A percentile compares a stretch with the other conserved stretches of the same genome.
These are phyloP conservation scores for Carpatolechia fugitivella DNA, from an alignment of 2,888 invertebrate species.

Conservation along the genomic window DNA sequence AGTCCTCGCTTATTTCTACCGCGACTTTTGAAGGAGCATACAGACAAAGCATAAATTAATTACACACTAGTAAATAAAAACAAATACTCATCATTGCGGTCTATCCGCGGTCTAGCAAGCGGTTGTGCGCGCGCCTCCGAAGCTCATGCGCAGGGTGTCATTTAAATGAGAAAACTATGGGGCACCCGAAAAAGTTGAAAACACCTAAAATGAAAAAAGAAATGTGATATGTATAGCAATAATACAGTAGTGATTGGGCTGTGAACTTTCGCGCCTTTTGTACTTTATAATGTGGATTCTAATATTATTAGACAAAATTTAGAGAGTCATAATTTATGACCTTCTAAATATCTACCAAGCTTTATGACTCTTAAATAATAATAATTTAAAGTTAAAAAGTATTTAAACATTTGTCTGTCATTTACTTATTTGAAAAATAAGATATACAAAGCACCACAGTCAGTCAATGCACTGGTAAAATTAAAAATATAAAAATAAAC, in stretches of 20 bases:
- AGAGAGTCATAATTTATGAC: too few species aligned
- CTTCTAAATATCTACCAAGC: too few species aligned
- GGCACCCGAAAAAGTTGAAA: conserved; percentile 80
- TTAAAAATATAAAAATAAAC: too few species aligned
- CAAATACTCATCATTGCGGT: conserved; percentile 78
- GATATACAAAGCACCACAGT: too few species aligned
- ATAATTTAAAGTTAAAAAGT: too few species aligned
- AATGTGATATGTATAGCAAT: conserved; percentile 68
- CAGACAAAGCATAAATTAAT: conserved; percentile 1
- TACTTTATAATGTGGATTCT: not conserved
- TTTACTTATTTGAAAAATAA: too few species aligned
- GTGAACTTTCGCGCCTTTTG: conserved; percentile 46
- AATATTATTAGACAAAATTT: too few species aligned
- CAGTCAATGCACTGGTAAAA: too few species aligned
- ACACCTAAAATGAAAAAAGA: conserved; percentile 79
- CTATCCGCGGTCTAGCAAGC: conserved; percentile 72
- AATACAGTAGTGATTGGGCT: conserved; percentile 29
- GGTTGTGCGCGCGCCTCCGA: conserved; percentile 56
- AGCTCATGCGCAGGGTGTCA: conserved; percentile 70
- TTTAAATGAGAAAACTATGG: conserved; percentile 79
- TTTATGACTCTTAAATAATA: too few species aligned
- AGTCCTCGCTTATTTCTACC: not conserved
- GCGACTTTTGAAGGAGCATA: not conserved
- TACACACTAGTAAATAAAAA: conserved; percentile 51
- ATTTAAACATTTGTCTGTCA: too few species aligned